Evolutionary conservation across 2,888 invertebrate genomes (phyloP).

Genomic region (Meiosimyza platycephala): DNA sequence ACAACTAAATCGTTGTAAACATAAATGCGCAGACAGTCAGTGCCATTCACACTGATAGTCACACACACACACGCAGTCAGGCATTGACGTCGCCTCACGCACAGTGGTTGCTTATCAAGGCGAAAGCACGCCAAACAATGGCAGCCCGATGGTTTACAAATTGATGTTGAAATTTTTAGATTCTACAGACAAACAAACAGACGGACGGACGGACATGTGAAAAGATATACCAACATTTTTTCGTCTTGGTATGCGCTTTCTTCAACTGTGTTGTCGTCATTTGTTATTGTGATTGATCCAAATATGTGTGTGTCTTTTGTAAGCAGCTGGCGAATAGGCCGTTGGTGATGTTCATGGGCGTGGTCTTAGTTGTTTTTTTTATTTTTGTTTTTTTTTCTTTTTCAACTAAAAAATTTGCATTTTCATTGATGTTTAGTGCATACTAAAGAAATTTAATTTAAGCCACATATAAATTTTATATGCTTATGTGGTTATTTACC

Average conservation of each 20-base stretch:
- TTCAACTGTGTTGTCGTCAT: too few relatives aligned
- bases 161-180: constrained; percentile 3
- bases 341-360: too few relatives aligned
- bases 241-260: too few relatives aligned
- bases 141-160: constrained; percentile 18
- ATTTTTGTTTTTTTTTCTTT: too few relatives aligned
- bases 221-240: too few relatives aligned
- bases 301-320: too few relatives aligned
- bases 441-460: constrained; percentile 12
- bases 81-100: too few relatives aligned
- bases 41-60: neutral
- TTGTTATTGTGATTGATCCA: too few relatives aligned
- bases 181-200: neutral
- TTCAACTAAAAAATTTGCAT: neutral
- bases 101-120: constrained; percentile 6
- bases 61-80: neutral
- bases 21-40: neutral
- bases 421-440: constrained; percentile 10
- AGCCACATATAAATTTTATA: neutral
- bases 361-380: too few relatives aligned
- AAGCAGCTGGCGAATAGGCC: too few relatives aligned
- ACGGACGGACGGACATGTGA: too few relatives aligned
- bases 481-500: too few relatives aligned
- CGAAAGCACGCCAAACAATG: constrained; percentile 11
- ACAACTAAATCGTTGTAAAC: constrained; percentile 23